These are phyloP conservation scores for Poeciliopsis turrubarensis DNA, from an alignment of 2,113 vertebrate species.

Conservation along the genomic window DNA sequence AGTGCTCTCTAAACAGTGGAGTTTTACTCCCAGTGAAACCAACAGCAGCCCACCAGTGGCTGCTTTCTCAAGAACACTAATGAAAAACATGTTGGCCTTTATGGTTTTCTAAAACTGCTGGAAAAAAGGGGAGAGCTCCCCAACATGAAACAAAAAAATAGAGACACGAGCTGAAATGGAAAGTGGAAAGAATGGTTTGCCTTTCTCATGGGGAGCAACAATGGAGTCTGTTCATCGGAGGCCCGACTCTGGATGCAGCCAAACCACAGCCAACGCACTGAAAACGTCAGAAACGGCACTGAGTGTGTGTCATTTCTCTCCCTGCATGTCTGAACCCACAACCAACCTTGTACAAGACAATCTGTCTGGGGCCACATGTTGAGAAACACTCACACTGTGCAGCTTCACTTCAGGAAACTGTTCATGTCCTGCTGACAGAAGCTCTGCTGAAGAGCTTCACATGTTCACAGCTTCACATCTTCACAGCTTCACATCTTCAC, in stretches of 20 bases:
- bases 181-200: slow-evolving; percentile 57
- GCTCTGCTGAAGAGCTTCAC: no score
- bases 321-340: slow-evolving; percentile 17
- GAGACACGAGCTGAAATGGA: slow-evolving; percentile 56
- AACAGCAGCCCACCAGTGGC: neutral
- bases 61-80: neutral
- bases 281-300: slow-evolving; percentile 39
- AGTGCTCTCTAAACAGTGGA: neutral
- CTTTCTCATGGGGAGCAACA: slow-evolving; percentile 48
- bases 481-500: no score
- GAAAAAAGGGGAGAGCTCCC: slow-evolving; percentile 19
- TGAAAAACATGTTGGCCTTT: slow-evolving; percentile 9
- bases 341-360: neutral
- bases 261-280: slow-evolving; percentile 60
- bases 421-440: neutral
- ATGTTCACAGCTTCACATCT: neutral
- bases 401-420: neutral
- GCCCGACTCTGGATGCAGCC: slow-evolving; percentile 29
- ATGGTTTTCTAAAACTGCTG: slow-evolving; percentile 19
- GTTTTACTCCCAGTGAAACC: neutral
- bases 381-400: neutral
- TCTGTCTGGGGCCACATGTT: slow-evolving; percentile 14
- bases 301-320: neutral
- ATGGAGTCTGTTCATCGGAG: slow-evolving; percentile 60
- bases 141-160: slow-evolving; percentile 11